These are phyloP conservation scores for Hymenopus coronatus DNA, from an alignment of 2,888 invertebrate species.

Conservation along the genomic window DNA sequence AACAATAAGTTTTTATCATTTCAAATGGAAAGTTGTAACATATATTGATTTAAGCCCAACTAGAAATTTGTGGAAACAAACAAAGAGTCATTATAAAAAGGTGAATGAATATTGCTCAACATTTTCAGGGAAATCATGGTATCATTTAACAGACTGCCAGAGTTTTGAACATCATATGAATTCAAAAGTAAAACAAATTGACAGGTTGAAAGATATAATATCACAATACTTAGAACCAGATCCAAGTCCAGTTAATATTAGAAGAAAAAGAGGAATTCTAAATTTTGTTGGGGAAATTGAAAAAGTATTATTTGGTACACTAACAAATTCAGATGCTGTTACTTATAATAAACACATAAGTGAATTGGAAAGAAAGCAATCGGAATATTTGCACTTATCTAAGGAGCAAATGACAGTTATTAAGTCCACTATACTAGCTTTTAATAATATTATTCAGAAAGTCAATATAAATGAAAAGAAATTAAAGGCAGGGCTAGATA, in stretches of 20 bases:
- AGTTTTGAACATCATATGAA: background rate
- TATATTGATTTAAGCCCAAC: background rate
- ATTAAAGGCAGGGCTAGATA: too few relatives aligned
- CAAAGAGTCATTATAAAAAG: background rate
- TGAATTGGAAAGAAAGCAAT: too few relatives aligned
- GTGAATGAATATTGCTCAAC: background rate
- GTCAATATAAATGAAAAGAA: background rate
- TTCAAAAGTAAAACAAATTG: background rate
- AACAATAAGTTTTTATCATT: background rate
- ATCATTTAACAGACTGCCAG: background rate
- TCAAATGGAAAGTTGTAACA: background rate
- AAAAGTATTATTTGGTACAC: background rate
- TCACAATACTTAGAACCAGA: background rate
- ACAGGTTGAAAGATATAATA: background rate
- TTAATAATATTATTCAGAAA: background rate
- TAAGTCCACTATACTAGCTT: background rate
- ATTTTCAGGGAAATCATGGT: background rate
- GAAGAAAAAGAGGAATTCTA: background rate
- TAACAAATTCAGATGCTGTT: background rate
- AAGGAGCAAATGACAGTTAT: background rate
- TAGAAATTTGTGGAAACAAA: background rate
- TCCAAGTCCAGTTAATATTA: background rate
- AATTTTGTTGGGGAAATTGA: background rate
- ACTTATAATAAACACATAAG: background rate
- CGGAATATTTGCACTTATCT: background rate